Conservation (phyloP, 2,113 vertebrate species). For the Petroica traversi region DNA sequence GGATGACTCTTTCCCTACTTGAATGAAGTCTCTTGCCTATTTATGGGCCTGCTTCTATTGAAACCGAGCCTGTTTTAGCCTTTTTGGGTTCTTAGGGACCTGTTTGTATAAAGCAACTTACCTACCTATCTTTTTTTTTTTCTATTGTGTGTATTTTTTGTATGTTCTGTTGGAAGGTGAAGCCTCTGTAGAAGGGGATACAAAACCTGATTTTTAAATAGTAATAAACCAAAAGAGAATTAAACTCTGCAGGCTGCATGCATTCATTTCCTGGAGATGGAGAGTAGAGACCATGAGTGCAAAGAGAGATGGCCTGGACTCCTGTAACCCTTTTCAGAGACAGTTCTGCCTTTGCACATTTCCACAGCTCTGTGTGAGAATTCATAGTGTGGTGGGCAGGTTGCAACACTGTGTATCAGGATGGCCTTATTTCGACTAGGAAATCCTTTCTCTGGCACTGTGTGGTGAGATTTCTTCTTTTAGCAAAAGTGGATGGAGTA, state of each 20-base stretch:
- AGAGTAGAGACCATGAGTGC: not conserved
- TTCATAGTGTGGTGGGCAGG: not conserved
- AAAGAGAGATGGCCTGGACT: not conserved
- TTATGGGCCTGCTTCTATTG: slow-evolving; percentile 67
- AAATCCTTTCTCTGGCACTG: not conserved
- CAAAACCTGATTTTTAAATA: slow-evolving; percentile 66
- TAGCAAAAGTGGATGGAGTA: not conserved
- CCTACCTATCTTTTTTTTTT: slow-evolving; percentile 64
- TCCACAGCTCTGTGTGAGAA: not conserved
- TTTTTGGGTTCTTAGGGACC: slow-evolving; percentile 68
- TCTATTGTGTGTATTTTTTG: slow-evolving; percentile 68
- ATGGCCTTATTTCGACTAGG: not conserved
- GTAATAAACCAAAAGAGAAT: slow-evolving; percentile 70
- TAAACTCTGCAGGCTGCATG: slow-evolving; percentile 60
- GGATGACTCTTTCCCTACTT: slow-evolving; percentile 62
- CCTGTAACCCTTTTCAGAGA: not conserved
- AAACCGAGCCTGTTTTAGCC: slow-evolving; percentile 68
- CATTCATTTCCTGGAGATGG: slow-evolving; percentile 55
- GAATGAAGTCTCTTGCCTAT: slow-evolving; percentile 67
- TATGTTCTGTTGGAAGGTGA: slow-evolving; percentile 69
- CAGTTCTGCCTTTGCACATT: not conserved
- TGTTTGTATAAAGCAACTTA: slow-evolving; percentile 69
- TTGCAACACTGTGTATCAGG: not conserved
- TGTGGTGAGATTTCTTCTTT: not conserved
- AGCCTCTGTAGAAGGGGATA: slow-evolving; percentile 67